These are phyloP conservation scores for Gymnoscopelus microlampas DNA, from an alignment of 2,797 vertebrate species.

Conservation along the genomic window DNA sequence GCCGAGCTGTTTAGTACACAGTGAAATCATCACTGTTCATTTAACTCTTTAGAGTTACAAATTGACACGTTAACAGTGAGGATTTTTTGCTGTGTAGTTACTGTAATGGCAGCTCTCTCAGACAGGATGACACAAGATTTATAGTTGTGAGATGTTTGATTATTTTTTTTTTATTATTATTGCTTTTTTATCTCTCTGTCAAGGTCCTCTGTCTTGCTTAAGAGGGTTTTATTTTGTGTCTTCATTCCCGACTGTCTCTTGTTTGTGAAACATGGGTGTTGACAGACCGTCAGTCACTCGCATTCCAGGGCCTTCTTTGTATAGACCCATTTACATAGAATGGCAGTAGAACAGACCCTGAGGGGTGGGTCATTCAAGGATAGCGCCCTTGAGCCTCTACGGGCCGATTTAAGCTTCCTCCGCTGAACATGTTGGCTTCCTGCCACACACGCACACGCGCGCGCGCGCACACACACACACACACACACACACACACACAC, in stretches of 20 bases:
- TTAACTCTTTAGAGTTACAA: no score
- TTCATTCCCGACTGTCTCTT: not conserved
- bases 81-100: not conserved
- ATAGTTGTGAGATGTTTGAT: not conserved
- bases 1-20: not conserved
- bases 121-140: conserved; percentile 8
- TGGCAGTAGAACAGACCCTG: conserved; percentile 45
- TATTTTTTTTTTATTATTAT: not conserved
- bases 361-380: conserved; percentile 63
- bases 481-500: conserved; percentile 12
- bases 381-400: conserved; percentile 49
- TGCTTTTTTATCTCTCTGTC: not conserved
- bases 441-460: conserved; percentile 29
- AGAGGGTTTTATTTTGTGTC: not conserved
- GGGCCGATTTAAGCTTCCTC: conserved; percentile 54
- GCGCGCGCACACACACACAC: not conserved
- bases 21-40: no score
- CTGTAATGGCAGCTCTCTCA: conserved; percentile 9
- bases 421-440: conserved; percentile 51
- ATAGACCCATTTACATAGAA: conserved; percentile 62
- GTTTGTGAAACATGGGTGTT: conserved; percentile 17
- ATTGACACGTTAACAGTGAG: no score
- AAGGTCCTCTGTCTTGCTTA: not conserved
- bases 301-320: conserved; percentile 47
- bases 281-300: conserved; percentile 2